Evolutionary conservation across 2,888 invertebrate genomes (phyloP), one percentile per base, ranked within the genome.

Genomic region (Chrysomela aeneicollis): DNA sequence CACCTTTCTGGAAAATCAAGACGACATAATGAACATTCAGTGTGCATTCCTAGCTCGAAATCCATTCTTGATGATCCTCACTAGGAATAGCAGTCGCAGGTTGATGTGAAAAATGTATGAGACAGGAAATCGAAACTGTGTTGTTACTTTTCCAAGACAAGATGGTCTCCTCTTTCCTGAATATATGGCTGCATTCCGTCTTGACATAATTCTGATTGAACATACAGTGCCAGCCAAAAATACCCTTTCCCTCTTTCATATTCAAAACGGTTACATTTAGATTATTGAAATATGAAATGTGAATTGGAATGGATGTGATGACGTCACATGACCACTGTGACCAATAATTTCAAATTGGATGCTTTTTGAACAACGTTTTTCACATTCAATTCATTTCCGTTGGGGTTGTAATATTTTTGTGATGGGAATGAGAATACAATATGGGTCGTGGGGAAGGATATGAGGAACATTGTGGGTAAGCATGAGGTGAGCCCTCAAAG

Each of bases 401-500:
- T 6, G 6, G 6, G 26, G 3, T 68, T 70, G 67, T 68, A 71
- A 72, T 58, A 64, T 69, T 71, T 70, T 70, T 71, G 71, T 69
- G 70, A 67, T 64, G 57, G 70, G 60, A 66, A 59, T 55, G 66
- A 55, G 66, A 72, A 72, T 72, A 72, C 72, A 71, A 70, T 70
- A 71, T 73, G 68, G 68, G 68, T 69, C 68, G 68, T 68, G 64
- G 35, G 64, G 47, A 66, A 63, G 62, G 64, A 57, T 67, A 69
- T 64, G 59, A 64, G 71, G 70, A 70, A 74, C 71, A 73, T 63
- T 67, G 70, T 67, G 70, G 69, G 64, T 72, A n/a, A n/a, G n/a
- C n/a, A 71, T 72, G 71, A 76, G 76, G 76, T 76, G 71, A 77
- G 74, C 73, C 77, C 77, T 77, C 75, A 77, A 76, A 77, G 77